phyloP scores from a whole-genome alignment of 2,888 invertebrate species.

The Drosophila sordidula region DNA sequence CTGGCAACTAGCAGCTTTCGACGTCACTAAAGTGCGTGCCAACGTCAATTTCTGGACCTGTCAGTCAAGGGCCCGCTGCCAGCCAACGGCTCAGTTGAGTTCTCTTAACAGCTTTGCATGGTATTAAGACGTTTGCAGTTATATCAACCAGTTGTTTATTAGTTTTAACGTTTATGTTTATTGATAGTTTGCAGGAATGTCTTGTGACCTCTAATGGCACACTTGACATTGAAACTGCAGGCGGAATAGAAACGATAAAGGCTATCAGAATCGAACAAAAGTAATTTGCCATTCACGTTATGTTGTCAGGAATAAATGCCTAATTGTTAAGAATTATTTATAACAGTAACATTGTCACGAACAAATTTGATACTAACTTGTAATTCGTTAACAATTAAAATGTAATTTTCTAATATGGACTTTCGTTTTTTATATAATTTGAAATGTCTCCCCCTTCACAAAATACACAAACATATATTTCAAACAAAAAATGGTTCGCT shows the following conservation, averaged over 20 bases:
- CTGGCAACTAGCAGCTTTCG: neutral
- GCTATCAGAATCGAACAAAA: slow-evolving; percentile 16
- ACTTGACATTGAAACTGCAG: slow-evolving; percentile 33
- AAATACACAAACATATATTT: no score
- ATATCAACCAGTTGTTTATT: slow-evolving; percentile 44
- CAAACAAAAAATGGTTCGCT: no score
- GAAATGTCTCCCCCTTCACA: no score
- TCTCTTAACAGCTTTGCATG: slow-evolving; percentile 63
- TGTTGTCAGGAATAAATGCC: neutral
- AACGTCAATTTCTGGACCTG: slow-evolving; percentile 43
- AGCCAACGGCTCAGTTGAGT: slow-evolving; percentile 25
- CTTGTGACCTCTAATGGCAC: slow-evolving; percentile 27
- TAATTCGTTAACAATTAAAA: neutral
- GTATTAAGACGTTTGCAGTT: slow-evolving; percentile 33
- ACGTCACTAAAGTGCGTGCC: slow-evolving; percentile 43
- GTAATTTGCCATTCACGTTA: slow-evolving; percentile 10
- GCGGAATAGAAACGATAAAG: neutral
- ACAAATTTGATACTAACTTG: neutral
- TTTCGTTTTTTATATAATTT: no score
- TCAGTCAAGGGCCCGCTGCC: slow-evolving; percentile 45
- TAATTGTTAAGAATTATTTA: slow-evolving; percentile 11
- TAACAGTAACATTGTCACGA: slow-evolving; percentile 5
- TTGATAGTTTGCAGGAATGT: slow-evolving; percentile 17
- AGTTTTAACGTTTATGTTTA: slow-evolving; percentile 48
- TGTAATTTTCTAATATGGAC: neutral